Base-by-base conservation (phyloP, 2,113 vertebrate genomes). In the Amazona vittata region DNA sequence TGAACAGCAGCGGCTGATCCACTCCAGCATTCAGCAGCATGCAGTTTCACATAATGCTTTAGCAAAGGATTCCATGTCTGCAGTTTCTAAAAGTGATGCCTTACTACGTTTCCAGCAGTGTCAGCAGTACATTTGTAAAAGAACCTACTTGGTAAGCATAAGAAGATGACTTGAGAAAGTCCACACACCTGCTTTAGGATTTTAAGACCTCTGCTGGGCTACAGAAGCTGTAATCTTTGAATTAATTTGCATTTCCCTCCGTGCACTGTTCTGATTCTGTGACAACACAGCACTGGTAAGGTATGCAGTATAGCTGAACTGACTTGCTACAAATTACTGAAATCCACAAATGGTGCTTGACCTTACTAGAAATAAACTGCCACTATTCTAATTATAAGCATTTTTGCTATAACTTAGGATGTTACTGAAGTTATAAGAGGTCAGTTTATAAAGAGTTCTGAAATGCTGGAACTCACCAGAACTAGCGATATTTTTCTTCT, bases 111-210 rank as follows among this genome's bases (percentile, higher is more conserved):
- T 94, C 79, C 68, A 92, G 79, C 71, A 83, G 59, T 55, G 92
- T 94, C 95, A 96, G 95, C 89, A 78, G 60, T 78, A 70, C 50
- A 3, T 63, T 83, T 3, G 39, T 92, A 67, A 79, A 83, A 96
- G 49, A 81, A 81, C 64, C 49, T 69, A 55, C 68, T 90, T 74
- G 33, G 39, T 93, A 90, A 93, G 90, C 71, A 67, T 82, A 50
- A 39, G 78, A 90, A 67, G 75, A 70, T 0, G 5, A 39, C 75
- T 88, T 86, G 29, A 86, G 68, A 33, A 93, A 75, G 53, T 93
- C 73, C 39, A 10, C 20, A 21, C 37, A 64, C 71, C 64, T 83
- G 50, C 17, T 50, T 53, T 53, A 55, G 82, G 68, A 44, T 93
- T 93, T 75, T 75, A 15, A 83, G 73, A 71, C 50, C 71, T 88